Conservation (phyloP, 1,140 invertebrate genomes). For the Anagrus nilaparvatae region DNA sequence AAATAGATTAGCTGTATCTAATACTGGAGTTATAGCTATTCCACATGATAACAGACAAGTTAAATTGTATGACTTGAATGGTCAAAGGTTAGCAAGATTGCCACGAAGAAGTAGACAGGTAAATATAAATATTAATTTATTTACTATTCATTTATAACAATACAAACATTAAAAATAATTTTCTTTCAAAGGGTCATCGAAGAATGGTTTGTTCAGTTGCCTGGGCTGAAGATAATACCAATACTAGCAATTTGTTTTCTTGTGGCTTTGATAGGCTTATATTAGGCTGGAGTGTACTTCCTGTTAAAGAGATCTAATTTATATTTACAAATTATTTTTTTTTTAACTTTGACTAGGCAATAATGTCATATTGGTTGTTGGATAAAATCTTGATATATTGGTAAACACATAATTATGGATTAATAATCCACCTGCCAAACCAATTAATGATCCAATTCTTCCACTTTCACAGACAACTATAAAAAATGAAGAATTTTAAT, state of each 20-base stretch:
- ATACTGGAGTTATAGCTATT: constrained; percentile 80
- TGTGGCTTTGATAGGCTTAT: constrained; percentile 93
- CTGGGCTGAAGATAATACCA: constrained; percentile 75
- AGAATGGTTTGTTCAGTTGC: constrained; percentile 90
- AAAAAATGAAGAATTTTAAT: constrained; percentile 1
- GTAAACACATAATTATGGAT: constrained; percentile 30
- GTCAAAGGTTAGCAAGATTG: constrained; percentile 76
- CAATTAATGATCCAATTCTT: constrained; percentile 33
- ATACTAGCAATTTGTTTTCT: constrained; percentile 80
- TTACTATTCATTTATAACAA: not conserved
- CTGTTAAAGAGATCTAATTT: constrained; percentile 65
- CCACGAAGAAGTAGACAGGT: constrained; percentile 81
- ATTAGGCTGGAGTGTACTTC: constrained; percentile 85
- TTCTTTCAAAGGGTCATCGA: constrained; percentile 82
- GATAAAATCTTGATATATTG: constrained; percentile 22
- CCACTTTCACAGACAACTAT: constrained; percentile 36
- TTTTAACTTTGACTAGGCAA: constrained; percentile 22
- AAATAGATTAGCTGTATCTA: constrained; percentile 83
- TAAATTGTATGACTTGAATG: constrained; percentile 86
- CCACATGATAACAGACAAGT: constrained; percentile 96
- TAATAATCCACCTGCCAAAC: constrained; percentile 30
- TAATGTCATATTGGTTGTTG: constrained; percentile 26
- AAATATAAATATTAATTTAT: constrained; percentile 15
- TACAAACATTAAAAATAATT: constrained; percentile 10
- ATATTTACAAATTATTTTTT: no score